phyloP scores from a whole-genome alignment of 2,888 invertebrate species.

The Ichneumoninae sp. region DNA sequence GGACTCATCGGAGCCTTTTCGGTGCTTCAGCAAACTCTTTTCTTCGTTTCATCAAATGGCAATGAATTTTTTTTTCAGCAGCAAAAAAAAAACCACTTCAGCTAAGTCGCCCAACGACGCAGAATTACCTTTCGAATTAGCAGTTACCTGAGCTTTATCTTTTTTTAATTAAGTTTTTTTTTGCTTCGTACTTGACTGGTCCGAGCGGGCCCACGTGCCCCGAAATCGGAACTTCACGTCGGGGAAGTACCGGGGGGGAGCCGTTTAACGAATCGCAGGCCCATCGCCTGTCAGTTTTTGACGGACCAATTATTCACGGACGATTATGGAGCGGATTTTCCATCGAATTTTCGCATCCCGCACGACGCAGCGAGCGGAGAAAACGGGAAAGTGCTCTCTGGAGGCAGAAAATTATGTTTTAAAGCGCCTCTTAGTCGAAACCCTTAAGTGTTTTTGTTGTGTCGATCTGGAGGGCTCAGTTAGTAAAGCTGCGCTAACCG shows the following conservation, averaged over 20 bases:
- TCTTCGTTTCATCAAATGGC: not conserved
- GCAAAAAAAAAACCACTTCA: not conserved
- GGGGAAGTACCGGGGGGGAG: conserved; percentile 16
- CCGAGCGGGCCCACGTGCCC: conserved; percentile 1
- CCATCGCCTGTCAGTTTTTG: conserved; percentile 57
- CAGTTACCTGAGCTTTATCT: conserved; percentile 42
- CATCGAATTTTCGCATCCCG: conserved; percentile 35
- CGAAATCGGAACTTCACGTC: conserved; percentile 1
- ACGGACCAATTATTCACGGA: conserved; percentile 47
- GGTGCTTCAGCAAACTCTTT: not conserved
- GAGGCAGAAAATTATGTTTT: no score
- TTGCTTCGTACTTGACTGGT: not conserved
- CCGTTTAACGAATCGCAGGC: conserved; percentile 26
- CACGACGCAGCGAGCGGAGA: not conserved
- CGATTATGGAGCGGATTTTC: conserved; percentile 41
- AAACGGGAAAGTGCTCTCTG: not conserved
- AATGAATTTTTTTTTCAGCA: not conserved
- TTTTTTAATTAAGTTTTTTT: not conserved
- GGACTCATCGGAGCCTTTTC: not conserved
- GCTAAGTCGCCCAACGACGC: not conserved
- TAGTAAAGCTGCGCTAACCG: no score
- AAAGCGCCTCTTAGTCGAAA: no score
- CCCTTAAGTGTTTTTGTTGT: no score
- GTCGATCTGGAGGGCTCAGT: no score
- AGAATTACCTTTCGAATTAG: not conserved